Evolutionary conservation across 2,888 invertebrate genomes (phyloP).

Genomic region (Heterodera filipjevi): DNA sequence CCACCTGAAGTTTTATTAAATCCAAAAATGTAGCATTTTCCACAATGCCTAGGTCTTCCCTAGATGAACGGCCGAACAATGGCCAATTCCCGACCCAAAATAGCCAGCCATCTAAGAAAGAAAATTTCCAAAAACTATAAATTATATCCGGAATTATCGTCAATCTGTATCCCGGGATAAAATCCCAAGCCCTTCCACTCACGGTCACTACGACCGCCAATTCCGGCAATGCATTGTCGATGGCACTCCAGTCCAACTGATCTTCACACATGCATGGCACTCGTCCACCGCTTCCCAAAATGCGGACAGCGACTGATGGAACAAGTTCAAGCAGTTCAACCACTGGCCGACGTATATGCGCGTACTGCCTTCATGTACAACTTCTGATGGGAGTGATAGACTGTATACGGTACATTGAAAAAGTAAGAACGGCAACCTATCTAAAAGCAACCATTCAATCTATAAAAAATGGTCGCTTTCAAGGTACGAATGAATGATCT

Average conservation of each 20-base stretch:
- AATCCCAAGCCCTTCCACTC: constrained; percentile 22
- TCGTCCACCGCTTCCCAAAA: constrained; percentile 38
- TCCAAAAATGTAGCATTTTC: too few species aligned
- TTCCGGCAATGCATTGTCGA: constrained; percentile 42
- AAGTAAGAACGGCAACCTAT: too few species aligned
- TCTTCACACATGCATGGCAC: constrained; percentile 56
- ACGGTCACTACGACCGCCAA: constrained; percentile 53
- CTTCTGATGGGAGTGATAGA: constrained; percentile 35
- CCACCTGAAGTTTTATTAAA: too few species aligned
- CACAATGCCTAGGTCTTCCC: too few species aligned
- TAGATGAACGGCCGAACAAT: too few species aligned
- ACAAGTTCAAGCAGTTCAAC: constrained; percentile 48
- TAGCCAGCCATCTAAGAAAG: too few species aligned
- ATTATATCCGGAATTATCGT: too few species aligned
- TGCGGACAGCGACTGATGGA: constrained; percentile 27
- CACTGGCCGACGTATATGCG: constrained; percentile 56
- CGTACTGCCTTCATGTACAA: constrained; percentile 55
- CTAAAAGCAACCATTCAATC: too few species aligned
- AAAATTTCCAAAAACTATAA: neutral
- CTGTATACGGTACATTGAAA: too few species aligned
- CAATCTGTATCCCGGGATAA: neutral
- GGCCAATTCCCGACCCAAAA: too few species aligned
- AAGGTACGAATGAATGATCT: too few species aligned
- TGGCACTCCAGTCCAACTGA: constrained; percentile 54
- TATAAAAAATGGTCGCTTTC: too few species aligned